Base-by-base conservation (phyloP, 2,113 vertebrate species). In the Plotosus lineatus region DNA sequence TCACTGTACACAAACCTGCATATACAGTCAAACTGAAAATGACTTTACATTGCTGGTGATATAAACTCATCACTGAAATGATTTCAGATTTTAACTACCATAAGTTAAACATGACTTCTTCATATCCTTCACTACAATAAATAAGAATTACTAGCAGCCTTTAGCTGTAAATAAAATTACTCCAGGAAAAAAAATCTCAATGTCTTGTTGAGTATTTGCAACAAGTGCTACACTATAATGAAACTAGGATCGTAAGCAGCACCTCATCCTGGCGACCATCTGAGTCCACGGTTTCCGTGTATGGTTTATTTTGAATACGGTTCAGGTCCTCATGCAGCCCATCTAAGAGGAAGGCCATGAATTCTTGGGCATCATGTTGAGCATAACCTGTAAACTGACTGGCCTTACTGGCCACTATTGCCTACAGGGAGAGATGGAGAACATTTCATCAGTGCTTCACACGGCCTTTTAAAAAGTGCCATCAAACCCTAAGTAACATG, bases 321-420 rank as follows among this genome's bases (percentile, higher is more conserved):
- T 99, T 99, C 88, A 99, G 91, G 90, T 99, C 98, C 88, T 99
- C 98, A 0, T 99, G 98, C n/a, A 99, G 94, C 40, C 98, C 98
- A 4, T 99, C 98, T 8, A 99, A 89, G 72, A 99, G 86, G 87
- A 99, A 99, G 28, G 98, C 98, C 97, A 99, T 99, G 90, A 99
- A 99, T 89, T 99, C 98, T 91, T 99, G 98, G 74, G 98, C 98
- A 33, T 99, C 97, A 0, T 99, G 98, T 89, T 99, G 98, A 4
- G 98, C 97, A 0, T 98, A 99, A 69, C 98, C 98, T 51, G 97
- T 99, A 87, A 99, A 99, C 89, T 99, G 98, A 89, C 97, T 98
- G 82, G 97, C 97, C 88, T 99, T 99, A 87, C 97, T 98, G 1
- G 97, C 97, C 83, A 99, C 98, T 19, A 99, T 96, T 8, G 97